A percentile compares a stretch with the other conserved stretches of the same genome.
Conservation (phyloP, 1,140 invertebrate genomes). For the Platyura marginata region DNA sequence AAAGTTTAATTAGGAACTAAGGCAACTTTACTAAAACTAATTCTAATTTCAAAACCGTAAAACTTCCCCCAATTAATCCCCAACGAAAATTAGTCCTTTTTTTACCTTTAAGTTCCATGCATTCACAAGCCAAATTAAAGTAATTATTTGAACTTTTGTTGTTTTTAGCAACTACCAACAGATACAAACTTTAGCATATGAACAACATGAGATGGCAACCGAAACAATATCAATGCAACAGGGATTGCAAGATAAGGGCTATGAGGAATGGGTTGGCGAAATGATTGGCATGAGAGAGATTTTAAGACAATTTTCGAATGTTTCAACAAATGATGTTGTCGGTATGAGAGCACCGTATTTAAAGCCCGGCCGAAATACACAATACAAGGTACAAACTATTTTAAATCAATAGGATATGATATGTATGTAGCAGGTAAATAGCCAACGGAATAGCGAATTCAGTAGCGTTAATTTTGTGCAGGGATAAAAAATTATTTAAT, state of each 20-base stretch:
- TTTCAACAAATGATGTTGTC: conserved; percentile 62
- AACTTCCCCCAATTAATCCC: background rate
- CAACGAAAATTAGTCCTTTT: background rate
- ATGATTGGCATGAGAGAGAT: conserved; percentile 89
- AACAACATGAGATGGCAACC: conserved; percentile 81
- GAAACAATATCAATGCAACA: conserved; percentile 72
- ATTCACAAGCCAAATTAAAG: too few relatives aligned
- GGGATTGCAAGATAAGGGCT: conserved; percentile 69
- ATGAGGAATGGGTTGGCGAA: conserved; percentile 82
- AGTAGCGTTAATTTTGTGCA: too few relatives aligned
- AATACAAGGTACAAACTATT: conserved; percentile 79
- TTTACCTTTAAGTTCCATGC: too few relatives aligned
- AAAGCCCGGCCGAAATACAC: conserved; percentile 76
- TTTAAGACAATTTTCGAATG: conserved; percentile 60
- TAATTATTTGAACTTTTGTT: background rate
- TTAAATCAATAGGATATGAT: too few relatives aligned
- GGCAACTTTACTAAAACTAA: too few relatives aligned
- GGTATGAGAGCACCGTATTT: conserved; percentile 81
- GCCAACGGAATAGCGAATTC: too few relatives aligned
- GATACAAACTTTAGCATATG: conserved; percentile 71
- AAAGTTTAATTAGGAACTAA: background rate
- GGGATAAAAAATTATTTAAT: too few relatives aligned
- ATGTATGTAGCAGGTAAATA: too few relatives aligned
- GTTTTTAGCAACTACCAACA: conserved; percentile 69
- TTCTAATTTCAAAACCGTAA: too few relatives aligned